Base-by-base conservation (phyloP, 2,888 invertebrate genomes). In the Metellina segmentata region DNA sequence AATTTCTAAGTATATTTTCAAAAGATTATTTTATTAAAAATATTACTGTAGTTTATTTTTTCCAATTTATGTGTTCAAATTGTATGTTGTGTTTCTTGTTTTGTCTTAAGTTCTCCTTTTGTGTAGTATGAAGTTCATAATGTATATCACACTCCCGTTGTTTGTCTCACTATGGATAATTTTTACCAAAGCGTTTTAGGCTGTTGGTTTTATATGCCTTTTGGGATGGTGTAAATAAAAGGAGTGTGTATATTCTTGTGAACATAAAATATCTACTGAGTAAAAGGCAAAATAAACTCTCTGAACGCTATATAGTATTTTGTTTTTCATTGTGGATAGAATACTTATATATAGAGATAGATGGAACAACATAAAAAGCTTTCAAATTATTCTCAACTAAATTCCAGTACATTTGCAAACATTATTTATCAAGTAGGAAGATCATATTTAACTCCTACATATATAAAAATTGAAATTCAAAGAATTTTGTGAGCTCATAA, bases 241-340 rank as follows among this genome's bases (percentile, higher is more conserved):
- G 90, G 89, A 92, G 91, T 88, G 92, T 81, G 91, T 89, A 83
- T 89, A 89, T 85, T 79, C 72, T 85, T 78, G 86, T 78, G 81
- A 93, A 92, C 91, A 81, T 86, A 69, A 52, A 90, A 91, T 88
- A 83, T 89, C 91, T 92, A 93, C 93, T 93, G 93, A 91, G 90
- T 92, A 90, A 93, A 93, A 92, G 93, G 92, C 93, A 93, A 93
- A 93, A 91, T 91, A 93, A 93, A 93, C 85, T 81, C 81, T 78
- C 91, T 92, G 91, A 92, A 92, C 81, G 91, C 88, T 89, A 53
- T 81, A 69, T 75, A 75, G 81, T 82, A 72, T n/a, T 85, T 74
- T 53, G 34, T 49, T 48, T 53, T 52, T 75, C 74, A 20, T n/a
- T 75, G 52, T 61, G 34, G 34, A 4, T 34, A 34, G 1, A 34